Evolutionary conservation across 2,113 vertebrate genomes (phyloP), one percentile per base, ranked within the genome.

Genomic region (Malurus alboscapulatus): DNA sequence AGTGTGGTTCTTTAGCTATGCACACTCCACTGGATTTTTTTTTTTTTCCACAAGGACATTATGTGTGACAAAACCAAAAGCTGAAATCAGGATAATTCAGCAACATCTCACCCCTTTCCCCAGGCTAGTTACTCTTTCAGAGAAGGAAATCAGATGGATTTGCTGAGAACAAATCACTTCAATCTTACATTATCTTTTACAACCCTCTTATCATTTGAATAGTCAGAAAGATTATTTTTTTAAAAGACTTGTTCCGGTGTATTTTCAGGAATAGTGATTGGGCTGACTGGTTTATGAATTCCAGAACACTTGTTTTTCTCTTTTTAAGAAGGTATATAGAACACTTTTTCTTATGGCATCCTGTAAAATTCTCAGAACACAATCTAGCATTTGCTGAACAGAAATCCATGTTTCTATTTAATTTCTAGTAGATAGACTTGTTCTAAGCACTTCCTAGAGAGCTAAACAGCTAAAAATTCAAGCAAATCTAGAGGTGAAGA

Each of bases 81-180:
- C 77, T 72, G 66, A 95, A 92, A 87, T 57, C 66, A 48, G 25
- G 73, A 48, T 48, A 91, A 76, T 67, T 71, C 65, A 87, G 65
- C 61, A 84, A 71, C 14, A 82, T 79, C 69, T 75, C 45, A 51
- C 26, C 12, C 50, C 40, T 67, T 67, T 81, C 61, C 82, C 40
- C 57, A 53, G 73, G 61, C 65, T 66, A 72, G 51, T 68, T 90
- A 66, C 73, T 80, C 63, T 84, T 61, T 80, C 45, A 83, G 48
- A 59, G 45, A 85, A 92, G 80, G 54, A 77, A 90, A 73, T 92
- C 77, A 67, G 44, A 88, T 21, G 22, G 72, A 84, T 92, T 87
- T 63, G 55, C 51, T 54, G 57, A 62, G 61, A 88, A 84, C 20
- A 93, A 88, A 87, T 77, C 65, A 18, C 34, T 88, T 62, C 47